Percentiles rank a stretch among this genome's conserved stretches.
Evolutionary conservation across 2,888 invertebrate genomes (phyloP).

Genomic region (Oscheius sp.): DNA sequence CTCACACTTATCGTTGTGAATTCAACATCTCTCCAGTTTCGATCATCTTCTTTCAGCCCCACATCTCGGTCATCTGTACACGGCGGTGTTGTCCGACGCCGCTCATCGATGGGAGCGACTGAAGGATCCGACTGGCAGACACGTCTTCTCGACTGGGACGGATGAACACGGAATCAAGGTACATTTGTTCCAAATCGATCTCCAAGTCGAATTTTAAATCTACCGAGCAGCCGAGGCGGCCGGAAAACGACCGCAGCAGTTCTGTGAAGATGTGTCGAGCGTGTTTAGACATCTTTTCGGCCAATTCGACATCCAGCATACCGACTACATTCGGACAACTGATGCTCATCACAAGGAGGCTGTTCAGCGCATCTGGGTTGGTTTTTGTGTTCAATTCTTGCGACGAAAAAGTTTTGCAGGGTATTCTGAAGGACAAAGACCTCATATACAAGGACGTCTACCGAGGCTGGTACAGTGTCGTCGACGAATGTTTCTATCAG

Average conservation of each 20-base stretch:
- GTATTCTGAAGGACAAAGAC: slow-evolving; percentile 77
- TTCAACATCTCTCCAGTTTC: neutral
- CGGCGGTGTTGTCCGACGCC: slow-evolving; percentile 89
- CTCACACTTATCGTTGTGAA: neutral
- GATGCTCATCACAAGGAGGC: slow-evolving; percentile 83
- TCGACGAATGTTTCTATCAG: slow-evolving; percentile 91
- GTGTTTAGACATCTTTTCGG: slow-evolving; percentile 75
- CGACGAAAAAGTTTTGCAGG: slow-evolving; percentile 77
- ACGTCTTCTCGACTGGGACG: slow-evolving; percentile 82
- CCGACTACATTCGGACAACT: slow-evolving; percentile 89
- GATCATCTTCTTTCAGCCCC: slow-evolving; percentile 77
- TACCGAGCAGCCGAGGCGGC: slow-evolving; percentile 57
- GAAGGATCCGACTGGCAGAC: slow-evolving; percentile 73
- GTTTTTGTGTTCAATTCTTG: neutral
- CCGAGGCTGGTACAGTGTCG: slow-evolving; percentile 93
- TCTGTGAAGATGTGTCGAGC: slow-evolving; percentile 81
- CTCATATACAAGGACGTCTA: slow-evolving; percentile 87
- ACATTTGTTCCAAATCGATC: neutral
- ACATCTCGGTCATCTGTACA: slow-evolving; percentile 95
- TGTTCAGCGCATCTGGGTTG: slow-evolving; percentile 89
- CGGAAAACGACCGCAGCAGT: slow-evolving; percentile 76
- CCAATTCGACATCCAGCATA: slow-evolving; percentile 78
- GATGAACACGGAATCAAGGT: slow-evolving; percentile 90
- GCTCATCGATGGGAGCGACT: slow-evolving; percentile 83
- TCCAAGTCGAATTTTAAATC: slow-evolving; percentile 77